These are phyloP conservation scores for Zeuzera pyrina DNA, from an alignment of 2,888 invertebrate species.

Conservation along the genomic window DNA sequence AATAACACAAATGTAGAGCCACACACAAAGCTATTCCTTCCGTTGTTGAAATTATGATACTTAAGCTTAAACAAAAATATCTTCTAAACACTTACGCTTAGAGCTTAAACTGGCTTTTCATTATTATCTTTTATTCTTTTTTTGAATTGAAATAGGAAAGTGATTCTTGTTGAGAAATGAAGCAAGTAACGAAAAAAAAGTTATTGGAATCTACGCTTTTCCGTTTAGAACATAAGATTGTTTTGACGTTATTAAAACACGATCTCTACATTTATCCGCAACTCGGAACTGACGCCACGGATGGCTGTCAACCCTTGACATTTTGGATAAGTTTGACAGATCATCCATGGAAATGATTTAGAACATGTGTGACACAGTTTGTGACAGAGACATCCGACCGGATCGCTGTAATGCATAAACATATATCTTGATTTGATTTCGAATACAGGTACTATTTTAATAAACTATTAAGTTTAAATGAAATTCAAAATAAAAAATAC, in stretches of 20 bases:
- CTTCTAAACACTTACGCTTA: slow-evolving; percentile 22
- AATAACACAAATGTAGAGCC: slow-evolving; percentile 71
- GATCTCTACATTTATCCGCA: slow-evolving; percentile 51
- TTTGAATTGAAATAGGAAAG: too few species aligned
- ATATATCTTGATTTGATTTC: neutral
- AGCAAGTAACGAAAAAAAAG: too few species aligned
- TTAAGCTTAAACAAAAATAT: slow-evolving; percentile 18
- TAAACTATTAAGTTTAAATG: neutral
- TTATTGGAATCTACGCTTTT: too few species aligned
- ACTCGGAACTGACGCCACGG: slow-evolving; percentile 56
- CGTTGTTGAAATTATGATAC: slow-evolving; percentile 44
- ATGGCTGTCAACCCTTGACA: slow-evolving; percentile 67
- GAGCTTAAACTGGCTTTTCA: neutral
- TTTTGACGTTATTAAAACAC: too few species aligned
- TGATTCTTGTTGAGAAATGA: too few species aligned
- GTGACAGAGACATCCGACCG: slow-evolving; percentile 23
- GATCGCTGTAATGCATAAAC: slow-evolving; percentile 13
- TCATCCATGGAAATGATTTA: slow-evolving; percentile 53
- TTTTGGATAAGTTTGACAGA: slow-evolving; percentile 59
- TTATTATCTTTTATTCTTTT: too few species aligned
- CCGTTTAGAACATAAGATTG: too few species aligned
- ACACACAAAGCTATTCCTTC: slow-evolving; percentile 69
- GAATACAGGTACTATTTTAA: neutral
- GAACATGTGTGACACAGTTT: slow-evolving; percentile 33
- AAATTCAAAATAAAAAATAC: neutral